These are phyloP conservation scores for Eueremaeus valkanovi DNA, from an alignment of 2,888 invertebrate genomes.

Conservation along the genomic window DNA sequence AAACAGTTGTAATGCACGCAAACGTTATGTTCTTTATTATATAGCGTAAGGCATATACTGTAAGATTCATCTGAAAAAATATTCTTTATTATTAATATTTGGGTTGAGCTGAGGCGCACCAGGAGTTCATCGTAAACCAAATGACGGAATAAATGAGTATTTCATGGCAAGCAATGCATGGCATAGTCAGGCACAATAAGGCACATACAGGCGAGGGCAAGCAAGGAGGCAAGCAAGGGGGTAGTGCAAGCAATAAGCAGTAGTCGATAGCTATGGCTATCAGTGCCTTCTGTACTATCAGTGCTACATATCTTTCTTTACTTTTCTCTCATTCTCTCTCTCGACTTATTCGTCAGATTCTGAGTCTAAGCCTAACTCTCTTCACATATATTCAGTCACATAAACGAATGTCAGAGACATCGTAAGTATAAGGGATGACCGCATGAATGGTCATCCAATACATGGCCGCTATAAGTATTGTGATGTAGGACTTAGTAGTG, in stretches of 20 bases:
- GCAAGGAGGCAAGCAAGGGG: too few species aligned
- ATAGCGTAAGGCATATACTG: neutral
- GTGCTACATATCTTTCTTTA: neutral
- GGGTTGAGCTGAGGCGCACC: neutral
- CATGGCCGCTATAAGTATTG: constrained; percentile 27
- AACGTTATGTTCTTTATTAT: neutral
- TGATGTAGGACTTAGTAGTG: constrained; percentile 9
- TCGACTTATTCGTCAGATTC: neutral
- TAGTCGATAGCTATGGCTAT: too few species aligned
- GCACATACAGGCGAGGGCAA: too few species aligned
- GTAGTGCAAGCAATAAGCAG: too few species aligned
- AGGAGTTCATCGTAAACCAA: neutral
- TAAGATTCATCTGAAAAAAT: neutral
- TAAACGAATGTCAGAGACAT: constrained; percentile 22
- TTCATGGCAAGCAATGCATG: constrained; percentile 19
- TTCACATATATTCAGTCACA: constrained; percentile 4
- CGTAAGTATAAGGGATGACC: constrained; percentile 23
- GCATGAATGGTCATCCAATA: constrained; percentile 34
- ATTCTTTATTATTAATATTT: neutral
- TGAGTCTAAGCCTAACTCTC: neutral
- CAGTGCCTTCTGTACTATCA: neutral
- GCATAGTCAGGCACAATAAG: too few species aligned
- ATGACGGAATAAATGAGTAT: constrained; percentile 32
- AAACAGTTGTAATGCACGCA: neutral
- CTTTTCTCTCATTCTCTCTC: neutral